Evolutionary conservation across 2,888 invertebrate genomes (phyloP), one percentile per base, ranked within the genome.

Genomic region (Vanessa cardui): DNA sequence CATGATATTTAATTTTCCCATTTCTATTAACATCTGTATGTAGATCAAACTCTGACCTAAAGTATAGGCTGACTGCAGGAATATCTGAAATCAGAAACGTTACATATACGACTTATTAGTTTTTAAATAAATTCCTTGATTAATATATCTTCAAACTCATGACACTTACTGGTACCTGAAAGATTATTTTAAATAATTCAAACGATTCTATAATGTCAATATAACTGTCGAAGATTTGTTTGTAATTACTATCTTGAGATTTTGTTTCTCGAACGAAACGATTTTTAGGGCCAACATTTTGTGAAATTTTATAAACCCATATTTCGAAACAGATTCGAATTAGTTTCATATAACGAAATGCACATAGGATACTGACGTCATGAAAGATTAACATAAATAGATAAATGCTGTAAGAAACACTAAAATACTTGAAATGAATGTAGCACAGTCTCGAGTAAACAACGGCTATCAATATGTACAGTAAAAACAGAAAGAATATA

Each of bases 351-450:
- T 68, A 66, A 9, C 66, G 61, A 52, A n/a, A 64, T 16, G 66
- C 68, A 52, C 64, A 71, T 16, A 71, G 47, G 6, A 68, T 66
- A 20, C 62, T 66, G 8, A 71, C 66, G 49, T 71, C 71, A 20
- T 62, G 69, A 16, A 61, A 71, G 15, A 71, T 20, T 8, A 64
- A 31, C 12, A 21, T 16, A 49, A 64, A 54, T 15, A 45, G 15
- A 58, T 69, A 66, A 7, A 58, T 2, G 16, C 58, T 16, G 12
- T 49, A 45, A 44, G 26, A 44, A 12, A 64, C 5, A 44, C 44
- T 59, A 12, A 7, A 12, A 12, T 7, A 12, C n/a, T 21, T 31
- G 33, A 33, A 58, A n/a, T 54, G 47, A 8, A 18, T 8, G 44
- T 50, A 16, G 12, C 20, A 21, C 6, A 44, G 9, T 12, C 1